Evolutionary conservation across 1,140 invertebrate species (phyloP), one percentile per base, ranked within the genome.

Genomic region (Drosophila littoralis): DNA sequence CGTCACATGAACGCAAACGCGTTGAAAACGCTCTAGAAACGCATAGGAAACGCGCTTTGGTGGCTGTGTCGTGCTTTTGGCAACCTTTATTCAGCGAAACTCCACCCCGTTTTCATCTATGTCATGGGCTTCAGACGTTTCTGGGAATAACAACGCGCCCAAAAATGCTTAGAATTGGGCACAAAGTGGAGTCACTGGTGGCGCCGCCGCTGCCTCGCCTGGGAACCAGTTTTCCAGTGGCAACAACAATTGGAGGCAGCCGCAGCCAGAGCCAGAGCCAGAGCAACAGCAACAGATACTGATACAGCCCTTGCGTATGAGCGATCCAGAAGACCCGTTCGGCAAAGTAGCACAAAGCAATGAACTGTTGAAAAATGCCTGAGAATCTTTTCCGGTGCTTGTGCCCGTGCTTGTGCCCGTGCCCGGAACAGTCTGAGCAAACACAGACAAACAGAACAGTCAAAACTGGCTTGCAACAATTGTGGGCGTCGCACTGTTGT

Each of bases 321-420:
- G 48, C 57, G 66, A 55, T 74, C 79, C 69, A 69, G 63, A 70
- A 82, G 79, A 88, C 82, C 57, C 51, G 83, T 88, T 76, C 84
- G 42, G 52, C 82, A 67, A 86, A 86, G 83, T 86, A 75, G 83
- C 84, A 86, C 82, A 86, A 86, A 86, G 82, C 83, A 89, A 89
- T 89, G 84, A 88, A 88, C 83, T 88, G 83, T 88, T 88, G 69
- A 89, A 89, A 83, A 74, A 72, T 59, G 69, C 79, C 84, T 88
- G 83, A 88, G 79, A 89, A 88, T 83, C 84, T 88, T 83, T 89
- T 86, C 82, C 82, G 82, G 82, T 86, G 60, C 60, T 28, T 28
- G 61, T 73, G 40, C 51, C 50, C 57, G 77, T 72, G 38, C 46
- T 32, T 28, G 45, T 67, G 33, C 57, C 48, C 58, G 5, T 12